Evolutionary conservation across 2,888 invertebrate genomes (phyloP), one percentile per base, ranked within the genome.

Genomic region (Drosophila flavopinicola): DNA sequence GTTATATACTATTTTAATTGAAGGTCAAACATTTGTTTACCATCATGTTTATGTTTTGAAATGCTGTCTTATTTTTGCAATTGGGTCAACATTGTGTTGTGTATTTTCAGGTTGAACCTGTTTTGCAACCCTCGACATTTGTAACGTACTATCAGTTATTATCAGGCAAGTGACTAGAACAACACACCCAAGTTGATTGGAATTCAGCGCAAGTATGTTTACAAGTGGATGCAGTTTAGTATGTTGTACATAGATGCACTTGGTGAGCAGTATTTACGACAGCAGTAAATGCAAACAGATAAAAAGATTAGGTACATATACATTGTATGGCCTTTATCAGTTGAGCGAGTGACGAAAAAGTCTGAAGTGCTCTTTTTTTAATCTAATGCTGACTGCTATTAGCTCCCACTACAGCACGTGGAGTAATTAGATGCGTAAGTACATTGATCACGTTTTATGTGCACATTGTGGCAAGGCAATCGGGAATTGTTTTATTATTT

Each of bases 161-260:
- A 71, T 71, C 68, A 56, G 37, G 3, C 17, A 9, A 29, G 10
- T 7, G 3, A 32, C 49, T 38, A 49, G 53, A 73, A 66, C 38
- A 71, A 67, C 52, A 60, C 24, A 35, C 9, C 27, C 37, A 9
- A 33, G 33, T 38, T 58, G 51, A 61, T 60, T 73, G 52, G 48
- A 60, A 51, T 60, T 52, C 29, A 49, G 56, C 25, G 52, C 10
- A 25, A 25, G 11, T 27, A 13, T 38, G 17, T 30, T 33, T 20
- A 23, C 27, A n/a, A n/a, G 10, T 27, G 11, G 7, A 25, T 47
- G 13, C 25, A 37, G 9, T 15, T 13, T 10, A 10, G 9, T 37
- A 4, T 30, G 3, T 23, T 37, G 6, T 27, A 13, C 5, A 38
- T 24, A 42, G 30, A 10, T 30, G 1, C 7, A 45, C 2, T 32